These are phyloP conservation scores for Callosobruchus maculatus DNA, from an alignment of 2,888 invertebrate species.

Conservation along the genomic window DNA sequence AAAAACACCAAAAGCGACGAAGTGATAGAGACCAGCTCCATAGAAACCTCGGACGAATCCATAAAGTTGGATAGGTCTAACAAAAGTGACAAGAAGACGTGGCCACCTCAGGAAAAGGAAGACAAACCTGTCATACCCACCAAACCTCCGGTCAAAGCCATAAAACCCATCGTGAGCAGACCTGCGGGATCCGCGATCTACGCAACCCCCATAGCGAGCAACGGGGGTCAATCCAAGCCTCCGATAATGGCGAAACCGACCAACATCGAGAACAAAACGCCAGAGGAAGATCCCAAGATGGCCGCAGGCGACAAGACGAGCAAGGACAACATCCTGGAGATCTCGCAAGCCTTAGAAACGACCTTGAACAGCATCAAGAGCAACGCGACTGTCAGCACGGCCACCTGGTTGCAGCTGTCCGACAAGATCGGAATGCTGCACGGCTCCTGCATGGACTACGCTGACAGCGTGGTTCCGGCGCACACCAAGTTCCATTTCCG, in stretches of 20 bases:
- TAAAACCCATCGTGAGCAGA: slow-evolving; percentile 55
- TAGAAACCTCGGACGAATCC: slow-evolving; percentile 47
- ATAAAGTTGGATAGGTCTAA: slow-evolving; percentile 30
- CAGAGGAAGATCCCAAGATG: slow-evolving; percentile 45
- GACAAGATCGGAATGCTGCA: slow-evolving; percentile 80
- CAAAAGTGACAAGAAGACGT: slow-evolving; percentile 51
- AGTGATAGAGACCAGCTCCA: slow-evolving; percentile 43
- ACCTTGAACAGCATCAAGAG: slow-evolving; percentile 59
- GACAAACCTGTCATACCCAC: slow-evolving; percentile 70
- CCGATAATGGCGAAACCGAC: slow-evolving; percentile 53
- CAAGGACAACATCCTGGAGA: slow-evolving; percentile 60
- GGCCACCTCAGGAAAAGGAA: slow-evolving; percentile 53
- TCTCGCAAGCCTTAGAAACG: slow-evolving; percentile 62
- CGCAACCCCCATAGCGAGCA: slow-evolving; percentile 65
- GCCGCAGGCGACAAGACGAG: slow-evolving; percentile 44
- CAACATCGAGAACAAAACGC: slow-evolving; percentile 44
- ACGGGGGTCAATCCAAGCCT: slow-evolving; percentile 41
- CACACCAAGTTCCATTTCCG: slow-evolving; percentile 87
- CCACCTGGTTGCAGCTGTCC: slow-evolving; percentile 76
- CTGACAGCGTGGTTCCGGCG: slow-evolving; percentile 76
- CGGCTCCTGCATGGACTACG: slow-evolving; percentile 77
- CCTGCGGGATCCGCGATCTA: slow-evolving; percentile 63
- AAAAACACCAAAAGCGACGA: slow-evolving; percentile 51
- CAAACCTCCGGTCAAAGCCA: slow-evolving; percentile 62
- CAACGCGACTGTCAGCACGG: slow-evolving; percentile 55